Evolutionary conservation across 2,113 vertebrate species (phyloP).

Genomic region (Lipotes vexillifer): DNA sequence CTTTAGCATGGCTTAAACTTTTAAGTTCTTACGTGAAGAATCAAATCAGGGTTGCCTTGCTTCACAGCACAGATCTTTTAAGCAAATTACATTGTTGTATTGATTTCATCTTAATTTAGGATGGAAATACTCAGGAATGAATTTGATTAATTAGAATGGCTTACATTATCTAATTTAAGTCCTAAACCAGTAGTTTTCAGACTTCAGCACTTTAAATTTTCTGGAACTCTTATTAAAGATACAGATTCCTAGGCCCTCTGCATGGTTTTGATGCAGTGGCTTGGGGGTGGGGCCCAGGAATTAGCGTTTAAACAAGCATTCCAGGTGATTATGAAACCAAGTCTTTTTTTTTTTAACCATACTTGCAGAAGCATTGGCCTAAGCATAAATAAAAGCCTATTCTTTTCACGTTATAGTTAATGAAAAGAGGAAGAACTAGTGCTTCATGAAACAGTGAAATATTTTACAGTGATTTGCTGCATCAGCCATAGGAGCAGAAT

Average conservation of each 20-base stretch:
- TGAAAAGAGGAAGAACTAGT: neutral
- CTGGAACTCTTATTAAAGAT: neutral
- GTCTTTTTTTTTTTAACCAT: neutral
- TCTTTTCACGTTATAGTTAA: neutral
- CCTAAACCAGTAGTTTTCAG: neutral
- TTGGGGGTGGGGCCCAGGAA: neutral
- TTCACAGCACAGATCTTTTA: neutral
- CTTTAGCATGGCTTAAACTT: neutral
- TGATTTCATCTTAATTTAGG: constrained; percentile 13
- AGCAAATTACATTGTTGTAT: neutral
- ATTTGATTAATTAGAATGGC: neutral
- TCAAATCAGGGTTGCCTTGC: neutral
- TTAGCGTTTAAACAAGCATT: constrained; percentile 8
- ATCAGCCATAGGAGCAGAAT: neutral
- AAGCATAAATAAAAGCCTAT: neutral
- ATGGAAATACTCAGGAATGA: neutral
- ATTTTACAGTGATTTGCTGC: neutral
- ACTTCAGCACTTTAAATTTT: neutral
- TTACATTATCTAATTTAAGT: neutral
- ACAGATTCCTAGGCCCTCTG: neutral
- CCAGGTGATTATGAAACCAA: neutral
- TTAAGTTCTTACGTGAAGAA: neutral
- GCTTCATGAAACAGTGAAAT: neutral
- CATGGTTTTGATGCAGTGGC: neutral
- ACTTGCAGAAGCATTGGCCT: neutral